A percentile compares a stretch with the other conserved stretches of the same genome.
Conservation (phyloP, 2,888 invertebrate genomes). For the Trichacis sp. region DNA sequence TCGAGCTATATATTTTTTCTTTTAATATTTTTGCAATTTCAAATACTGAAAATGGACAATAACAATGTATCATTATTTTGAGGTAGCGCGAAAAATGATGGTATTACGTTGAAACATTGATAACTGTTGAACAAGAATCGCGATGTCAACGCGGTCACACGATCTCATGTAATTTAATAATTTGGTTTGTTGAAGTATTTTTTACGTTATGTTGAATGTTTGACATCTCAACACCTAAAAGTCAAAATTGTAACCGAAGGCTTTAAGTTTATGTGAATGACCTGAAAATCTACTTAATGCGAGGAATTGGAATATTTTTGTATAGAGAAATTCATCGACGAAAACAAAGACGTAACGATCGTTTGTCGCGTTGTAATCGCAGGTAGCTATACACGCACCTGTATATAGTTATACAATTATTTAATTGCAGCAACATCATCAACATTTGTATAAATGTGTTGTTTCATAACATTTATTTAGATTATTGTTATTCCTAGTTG, state of each 20-base stretch:
- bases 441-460: constrained; percentile 58
- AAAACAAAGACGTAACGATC: constrained; percentile 30
- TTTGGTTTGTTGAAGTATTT: no score
- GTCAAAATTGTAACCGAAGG: background rate
- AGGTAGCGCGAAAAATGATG: no score
- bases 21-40: background rate
- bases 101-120: background rate
- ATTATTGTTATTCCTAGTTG: constrained; percentile 47
- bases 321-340: constrained; percentile 24
- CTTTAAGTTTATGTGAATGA: background rate
- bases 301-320: no score
- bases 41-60: background rate
- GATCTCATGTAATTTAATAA: no score
- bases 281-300: background rate
- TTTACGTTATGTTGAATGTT: no score
- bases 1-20: background rate
- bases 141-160: background rate
- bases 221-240: no score
- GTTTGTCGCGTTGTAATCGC: constrained; percentile 41
- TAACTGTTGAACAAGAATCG: background rate
- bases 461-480: constrained; percentile 56
- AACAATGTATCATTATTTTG: background rate
- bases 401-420: constrained; percentile 48
- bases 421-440: constrained; percentile 53
- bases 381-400: constrained; percentile 24